Evolutionary conservation across 2,113 vertebrate genomes (phyloP).

Genomic region (Embiotoca jacksoni): DNA sequence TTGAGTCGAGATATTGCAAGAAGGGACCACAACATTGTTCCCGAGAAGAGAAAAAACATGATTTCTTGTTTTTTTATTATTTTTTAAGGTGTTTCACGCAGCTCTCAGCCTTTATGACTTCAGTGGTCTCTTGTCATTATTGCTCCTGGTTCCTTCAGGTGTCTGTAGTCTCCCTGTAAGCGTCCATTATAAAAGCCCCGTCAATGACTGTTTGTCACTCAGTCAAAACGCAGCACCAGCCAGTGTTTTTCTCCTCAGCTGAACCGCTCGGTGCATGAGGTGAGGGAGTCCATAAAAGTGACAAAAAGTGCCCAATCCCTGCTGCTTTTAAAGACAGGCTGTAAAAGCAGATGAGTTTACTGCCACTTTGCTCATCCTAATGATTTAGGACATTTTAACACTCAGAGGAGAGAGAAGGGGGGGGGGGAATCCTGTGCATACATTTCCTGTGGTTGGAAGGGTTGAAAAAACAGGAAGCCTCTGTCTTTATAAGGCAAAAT

Average conservation of each 20-base stretch:
- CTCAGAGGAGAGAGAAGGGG: conserved; percentile 8
- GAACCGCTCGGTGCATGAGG: conserved; percentile 32
- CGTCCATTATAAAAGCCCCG: conserved; percentile 18
- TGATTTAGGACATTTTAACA: conserved; percentile 56
- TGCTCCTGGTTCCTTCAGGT: background rate
- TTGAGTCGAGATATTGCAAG: no score
- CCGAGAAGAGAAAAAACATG: no score
- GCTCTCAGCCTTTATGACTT: no score
- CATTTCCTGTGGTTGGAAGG: conserved; percentile 30
- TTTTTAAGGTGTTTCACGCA: no score
- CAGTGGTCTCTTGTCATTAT: background rate
- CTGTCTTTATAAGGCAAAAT: conserved; percentile 67
- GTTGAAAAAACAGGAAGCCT: conserved; percentile 66
- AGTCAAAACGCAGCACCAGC: conserved; percentile 27
- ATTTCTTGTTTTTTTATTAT: no score
- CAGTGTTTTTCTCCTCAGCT: conserved; percentile 24
- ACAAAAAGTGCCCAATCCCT: conserved; percentile 53
- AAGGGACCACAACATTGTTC: no score
- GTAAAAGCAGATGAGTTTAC: conserved; percentile 75
- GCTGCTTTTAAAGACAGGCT: conserved; percentile 69
- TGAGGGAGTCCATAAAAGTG: conserved; percentile 71
- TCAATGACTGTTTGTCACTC: conserved; percentile 15
- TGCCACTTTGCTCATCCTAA: conserved; percentile 62
- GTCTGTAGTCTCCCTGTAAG: background rate
- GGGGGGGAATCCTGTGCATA: background rate